Conservation (phyloP, 37 sponge, comb jelly and placozoan genomes). For the Chondrilla cf. caribensis region DNA sequence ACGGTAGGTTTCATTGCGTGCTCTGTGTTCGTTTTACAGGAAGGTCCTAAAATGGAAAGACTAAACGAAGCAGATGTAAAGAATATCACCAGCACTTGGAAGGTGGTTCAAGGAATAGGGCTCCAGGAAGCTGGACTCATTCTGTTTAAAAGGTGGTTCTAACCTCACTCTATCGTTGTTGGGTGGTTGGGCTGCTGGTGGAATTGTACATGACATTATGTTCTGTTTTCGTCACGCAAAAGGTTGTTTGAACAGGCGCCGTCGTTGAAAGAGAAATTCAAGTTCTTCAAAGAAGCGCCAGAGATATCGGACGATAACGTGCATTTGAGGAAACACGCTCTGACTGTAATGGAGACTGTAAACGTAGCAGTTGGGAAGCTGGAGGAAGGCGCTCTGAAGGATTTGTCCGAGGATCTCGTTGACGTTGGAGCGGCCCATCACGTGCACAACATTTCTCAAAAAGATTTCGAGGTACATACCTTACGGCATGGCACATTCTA, state of each 20-base stretch:
- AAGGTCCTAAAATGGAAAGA: not conserved
- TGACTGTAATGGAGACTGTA: conserved; percentile 60
- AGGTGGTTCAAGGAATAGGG: conserved; percentile 1
- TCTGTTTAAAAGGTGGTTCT: conserved; percentile 49
- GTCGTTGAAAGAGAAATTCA: conserved; percentile 38
- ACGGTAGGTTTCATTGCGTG: too few relatives aligned
- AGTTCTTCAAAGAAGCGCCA: conserved; percentile 27
- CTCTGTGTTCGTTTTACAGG: not conserved
- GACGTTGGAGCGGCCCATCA: conserved; percentile 54
- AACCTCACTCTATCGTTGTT: too few relatives aligned
- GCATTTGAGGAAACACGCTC: conserved; percentile 39
- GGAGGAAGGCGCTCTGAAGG: not conserved
- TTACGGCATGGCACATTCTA: not conserved
- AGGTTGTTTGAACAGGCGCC: conserved; percentile 64
- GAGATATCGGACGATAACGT: conserved; percentile 33
- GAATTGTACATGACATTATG: not conserved
- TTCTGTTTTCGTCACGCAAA: not conserved
- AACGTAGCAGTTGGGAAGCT: conserved; percentile 33
- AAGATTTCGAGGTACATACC: conserved; percentile 56
- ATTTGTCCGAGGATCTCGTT: conserved; percentile 36
- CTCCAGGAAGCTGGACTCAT: conserved; percentile 38
- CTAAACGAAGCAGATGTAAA: not conserved
- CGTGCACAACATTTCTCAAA: conserved; percentile 20
- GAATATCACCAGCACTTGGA: conserved; percentile 43
- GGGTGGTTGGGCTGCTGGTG: too few relatives aligned